phyloP scores from a whole-genome alignment of 2,113 vertebrate species.

The Pogona vitticeps region DNA sequence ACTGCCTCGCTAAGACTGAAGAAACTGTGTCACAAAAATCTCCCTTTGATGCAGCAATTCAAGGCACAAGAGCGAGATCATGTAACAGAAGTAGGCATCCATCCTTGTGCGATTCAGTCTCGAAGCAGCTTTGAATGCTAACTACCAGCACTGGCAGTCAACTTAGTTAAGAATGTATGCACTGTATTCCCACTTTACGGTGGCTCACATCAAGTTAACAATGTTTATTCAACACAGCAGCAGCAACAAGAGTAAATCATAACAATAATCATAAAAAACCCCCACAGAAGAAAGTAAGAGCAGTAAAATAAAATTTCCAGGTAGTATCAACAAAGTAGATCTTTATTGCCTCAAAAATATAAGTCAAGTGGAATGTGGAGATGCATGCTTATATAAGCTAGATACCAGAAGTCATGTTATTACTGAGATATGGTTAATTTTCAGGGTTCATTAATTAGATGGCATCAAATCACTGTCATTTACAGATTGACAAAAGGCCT shows the following conservation, averaged over 20 bases:
- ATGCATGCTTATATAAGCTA: not conserved
- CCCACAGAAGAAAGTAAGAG: not conserved
- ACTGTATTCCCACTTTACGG: not conserved
- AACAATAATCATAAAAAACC: not conserved
- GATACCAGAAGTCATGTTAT: not conserved
- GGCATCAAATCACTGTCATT: not conserved
- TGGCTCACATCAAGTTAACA: not conserved
- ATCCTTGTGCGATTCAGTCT: not conserved
- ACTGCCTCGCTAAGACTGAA: not conserved
- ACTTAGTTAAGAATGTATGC: not conserved
- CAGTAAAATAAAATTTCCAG: not conserved
- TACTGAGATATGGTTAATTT: not conserved
- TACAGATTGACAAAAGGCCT: not conserved
- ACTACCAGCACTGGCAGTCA: not conserved
- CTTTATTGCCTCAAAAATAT: not conserved
- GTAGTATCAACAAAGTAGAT: not conserved
- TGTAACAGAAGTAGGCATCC: not conserved
- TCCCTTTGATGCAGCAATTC: not conserved
- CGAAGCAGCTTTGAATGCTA: not conserved
- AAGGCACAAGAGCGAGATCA: not conserved
- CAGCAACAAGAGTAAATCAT: not conserved
- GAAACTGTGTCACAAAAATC: not conserved
- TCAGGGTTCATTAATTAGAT: not conserved
- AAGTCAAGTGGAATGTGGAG: not conserved
- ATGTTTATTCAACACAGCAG: not conserved